Evolutionary conservation across 2,113 vertebrate species (phyloP), one percentile per base, ranked within the genome.

Genomic region (Setophaga kirtlandii): DNA sequence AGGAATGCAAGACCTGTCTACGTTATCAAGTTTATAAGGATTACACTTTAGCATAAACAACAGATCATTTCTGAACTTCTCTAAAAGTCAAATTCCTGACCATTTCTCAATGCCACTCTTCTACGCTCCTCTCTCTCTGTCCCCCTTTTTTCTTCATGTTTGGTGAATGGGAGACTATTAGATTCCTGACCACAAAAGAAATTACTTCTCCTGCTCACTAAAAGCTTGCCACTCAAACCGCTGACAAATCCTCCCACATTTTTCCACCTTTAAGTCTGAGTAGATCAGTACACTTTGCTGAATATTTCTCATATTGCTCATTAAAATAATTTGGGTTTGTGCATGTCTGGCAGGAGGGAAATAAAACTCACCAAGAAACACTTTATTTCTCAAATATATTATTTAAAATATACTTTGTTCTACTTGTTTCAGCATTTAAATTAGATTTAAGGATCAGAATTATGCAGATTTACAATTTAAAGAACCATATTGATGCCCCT

Each of bases 1-100:
- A 95, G 74, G 95, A 97, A 97, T 95, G 91, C 73, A 84, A 76
- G 93, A 95, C 91, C 94, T 91, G 83, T 93, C 95, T 94, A 84
- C 2, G 12, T 96, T 96, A 97, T 93, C 95, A 52, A 93, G 93
- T 94, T 94, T 97, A 87, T 91, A 97, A 50, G 87, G 93, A 95
- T 95, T 94, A 95, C 94, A 94, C 90, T 94, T 87, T 35, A 89
- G 91, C 74, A 95, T 87, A 93, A 96, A 92, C 91, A 96, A 94
- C 77, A 47, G 87, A 82, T 76, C 65, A 53, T 83, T 91, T 68
- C 93, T 82, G 93, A 94, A 94, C 93, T 89, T 84, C 65, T 87
- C 89, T 35, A 69, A 84, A 82, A 79, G 93, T 64, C 83, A 84
- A 92, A 94, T 96, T 96, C 94, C 91, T 87, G 77, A n/a, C 80